phyloP scores from a whole-genome alignment of 2,797 vertebrate genomes.

The Pogonophryne albipinna region DNA sequence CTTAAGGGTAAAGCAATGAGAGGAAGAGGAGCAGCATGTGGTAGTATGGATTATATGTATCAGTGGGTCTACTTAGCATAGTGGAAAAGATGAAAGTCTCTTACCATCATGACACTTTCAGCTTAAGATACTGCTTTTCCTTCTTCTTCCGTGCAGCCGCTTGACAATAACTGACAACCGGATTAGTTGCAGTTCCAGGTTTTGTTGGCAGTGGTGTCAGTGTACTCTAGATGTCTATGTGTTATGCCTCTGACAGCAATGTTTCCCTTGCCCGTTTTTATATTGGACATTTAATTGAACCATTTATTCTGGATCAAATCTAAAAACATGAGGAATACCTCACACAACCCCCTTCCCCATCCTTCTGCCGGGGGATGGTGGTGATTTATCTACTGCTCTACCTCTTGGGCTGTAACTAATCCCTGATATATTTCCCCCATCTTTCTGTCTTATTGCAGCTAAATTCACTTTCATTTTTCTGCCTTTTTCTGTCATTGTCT shows the following conservation, averaged over 20 bases:
- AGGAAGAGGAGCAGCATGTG: slow-evolving; percentile 46
- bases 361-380: slow-evolving; percentile 26
- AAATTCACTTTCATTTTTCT: slow-evolving; percentile 36
- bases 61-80: slow-evolving; percentile 58
- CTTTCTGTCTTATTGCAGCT: slow-evolving; percentile 44
- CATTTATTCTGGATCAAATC: slow-evolving; percentile 27
- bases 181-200: slow-evolving; percentile 31
- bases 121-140: slow-evolving; percentile 39
- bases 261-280: slow-evolving; percentile 14
- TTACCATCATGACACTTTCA: slow-evolving; percentile 35
- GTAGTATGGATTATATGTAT: slow-evolving; percentile 64
- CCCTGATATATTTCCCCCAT: slow-evolving; percentile 34
- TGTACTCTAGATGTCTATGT: slow-evolving; percentile 31
- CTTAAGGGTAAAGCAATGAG: slow-evolving; percentile 50
- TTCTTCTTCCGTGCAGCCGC: slow-evolving; percentile 31
- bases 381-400: slow-evolving; percentile 52
- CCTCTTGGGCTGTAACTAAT: slow-evolving; percentile 51
- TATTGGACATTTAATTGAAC: slow-evolving; percentile 21
- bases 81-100: slow-evolving; percentile 60
- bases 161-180: slow-evolving; percentile 34
- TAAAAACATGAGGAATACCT: slow-evolving; percentile 40
- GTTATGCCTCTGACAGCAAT: slow-evolving; percentile 2
- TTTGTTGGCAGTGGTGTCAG: background rate
- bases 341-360: background rate
- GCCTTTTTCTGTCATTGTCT: slow-evolving; percentile 5